Conservation (phyloP, 2,797 vertebrate genomes). For the Steatocranus sp. region DNA sequence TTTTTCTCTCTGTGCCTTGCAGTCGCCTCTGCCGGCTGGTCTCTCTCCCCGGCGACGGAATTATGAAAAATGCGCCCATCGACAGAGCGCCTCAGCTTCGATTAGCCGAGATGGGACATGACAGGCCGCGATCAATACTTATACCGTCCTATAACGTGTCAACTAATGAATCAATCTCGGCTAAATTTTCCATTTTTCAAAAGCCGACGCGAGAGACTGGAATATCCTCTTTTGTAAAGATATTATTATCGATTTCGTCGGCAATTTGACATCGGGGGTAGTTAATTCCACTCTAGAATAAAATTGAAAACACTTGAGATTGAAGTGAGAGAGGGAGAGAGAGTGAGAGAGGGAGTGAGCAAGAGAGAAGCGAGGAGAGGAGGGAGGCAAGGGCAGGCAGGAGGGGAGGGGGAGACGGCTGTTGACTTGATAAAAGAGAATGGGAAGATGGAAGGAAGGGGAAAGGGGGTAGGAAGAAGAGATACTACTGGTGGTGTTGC, state of each 20-base stretch:
- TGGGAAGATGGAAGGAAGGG: slow-evolving; percentile 80
- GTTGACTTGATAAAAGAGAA: slow-evolving; percentile 88
- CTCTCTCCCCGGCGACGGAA: slow-evolving; percentile 90
- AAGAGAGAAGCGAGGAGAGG: slow-evolving; percentile 27
- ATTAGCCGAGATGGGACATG: slow-evolving; percentile 99
- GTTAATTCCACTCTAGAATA: slow-evolving; percentile 99
- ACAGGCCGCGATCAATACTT: slow-evolving; percentile 99
- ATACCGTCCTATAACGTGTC: slow-evolving; percentile 99
- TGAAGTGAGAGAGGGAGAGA: slow-evolving; percentile 84
- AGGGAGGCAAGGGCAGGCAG: slow-evolving; percentile 67
- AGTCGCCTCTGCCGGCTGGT: slow-evolving; percentile 83
- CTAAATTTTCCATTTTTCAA: slow-evolving; percentile 99
- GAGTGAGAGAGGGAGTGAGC: slow-evolving; percentile 48
- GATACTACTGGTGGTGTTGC: slow-evolving; percentile 55
- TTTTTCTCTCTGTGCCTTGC: slow-evolving; percentile 82
- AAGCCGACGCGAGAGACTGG: slow-evolving; percentile 98
- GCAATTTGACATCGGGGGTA: slow-evolving; percentile 99
- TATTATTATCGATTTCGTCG: slow-evolving; percentile 99
- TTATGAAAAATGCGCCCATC: slow-evolving; percentile 99
- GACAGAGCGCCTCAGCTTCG: slow-evolving; percentile 99
- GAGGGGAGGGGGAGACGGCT: slow-evolving; percentile 78
- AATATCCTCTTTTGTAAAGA: slow-evolving; percentile 99
- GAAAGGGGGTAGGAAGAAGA: slow-evolving; percentile 72
- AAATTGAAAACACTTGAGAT: slow-evolving; percentile 99
- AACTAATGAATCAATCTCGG: slow-evolving; percentile 99